Base-by-base conservation (phyloP, 2,888 invertebrate genomes). In the Eupithecia insigniata region DNA sequence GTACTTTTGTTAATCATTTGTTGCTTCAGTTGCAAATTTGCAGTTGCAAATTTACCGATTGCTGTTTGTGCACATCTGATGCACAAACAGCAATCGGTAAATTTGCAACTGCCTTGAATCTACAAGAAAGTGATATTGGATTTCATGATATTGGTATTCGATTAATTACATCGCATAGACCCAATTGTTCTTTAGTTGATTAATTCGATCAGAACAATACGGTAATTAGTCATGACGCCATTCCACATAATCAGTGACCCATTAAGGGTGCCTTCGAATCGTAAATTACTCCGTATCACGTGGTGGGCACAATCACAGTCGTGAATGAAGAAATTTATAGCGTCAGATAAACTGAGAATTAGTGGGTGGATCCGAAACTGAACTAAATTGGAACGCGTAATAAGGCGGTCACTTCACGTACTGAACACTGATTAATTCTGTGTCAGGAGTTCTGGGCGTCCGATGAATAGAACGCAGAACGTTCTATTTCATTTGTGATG, bases 221-320 rank as follows among this genome's bases (percentile, higher is more conserved):
- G 64, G 67, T 67, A 67, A 69, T 71, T 83, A 79, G 82, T 80
- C 78, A 78, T 79, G 75, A 75, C 78, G 75, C 75, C 73, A 80
- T 83, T 82, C 79, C 80, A 68, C 81, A 84, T 84, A 84, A 85
- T 85, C 82, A 82, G 80, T 83, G 83, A 83, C 83, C 84, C 75
- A 80, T 83, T 82, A 82, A 79, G 78, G 79, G 55, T 73, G 76
- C 73, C 74, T 79, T 78, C 73, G 73, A 80, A 82, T 82, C 82
- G 79, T 84, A 84, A 84, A 86, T 87, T 81, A 85, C 79, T 79
- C 78, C 77, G 78, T 78, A 84, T 85, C 83, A 84, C 81, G 80
- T 82, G 79, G 80, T 76, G 79, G 76, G 74, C 76, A 76, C 76
- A 85, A 84, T 83, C 82, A 80, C 76, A 75, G 80, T 80, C 81